Percentiles rank a stretch among this genome's conserved stretches.
phyloP scores from a whole-genome alignment of 2,113 vertebrate genomes.

The Hucho hucho region DNA sequence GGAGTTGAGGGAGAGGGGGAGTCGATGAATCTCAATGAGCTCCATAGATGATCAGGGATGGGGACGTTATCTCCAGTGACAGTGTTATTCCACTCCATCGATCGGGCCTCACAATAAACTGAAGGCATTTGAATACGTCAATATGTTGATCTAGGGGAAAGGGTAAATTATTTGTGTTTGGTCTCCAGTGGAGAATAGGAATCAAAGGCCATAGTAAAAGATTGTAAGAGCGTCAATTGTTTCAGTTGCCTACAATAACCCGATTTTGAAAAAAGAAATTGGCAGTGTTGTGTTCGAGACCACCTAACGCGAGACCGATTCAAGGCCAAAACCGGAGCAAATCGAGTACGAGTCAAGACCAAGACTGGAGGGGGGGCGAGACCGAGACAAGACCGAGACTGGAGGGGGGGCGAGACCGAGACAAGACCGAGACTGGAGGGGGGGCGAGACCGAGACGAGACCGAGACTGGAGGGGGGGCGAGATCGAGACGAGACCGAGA shows the following conservation, averaged over 20 bases:
- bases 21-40: constrained; percentile 60
- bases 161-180: constrained; percentile 55
- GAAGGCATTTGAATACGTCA: constrained; percentile 71
- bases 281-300: no score
- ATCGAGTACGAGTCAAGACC: no score
- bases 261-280: not conserved
- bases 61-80: constrained; percentile 64
- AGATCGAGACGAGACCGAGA: no score
- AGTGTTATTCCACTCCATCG: constrained; percentile 67
- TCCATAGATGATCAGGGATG: constrained; percentile 47
- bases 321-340: no score
- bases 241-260: constrained; percentile 18
- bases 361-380: no score
- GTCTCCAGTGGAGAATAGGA: constrained; percentile 20
- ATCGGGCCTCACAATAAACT: constrained; percentile 65
- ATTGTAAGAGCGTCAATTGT: constrained; percentile 17
- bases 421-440: no score
- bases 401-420: no score
- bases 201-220: constrained; percentile 11
- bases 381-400: no score
- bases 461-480: no score
- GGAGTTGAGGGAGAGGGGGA: constrained; percentile 20
- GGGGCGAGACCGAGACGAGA: no score
- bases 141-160: constrained; percentile 60
- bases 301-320: no score